Evolutionary conservation across 2,797 vertebrate species (phyloP).

Genomic region (Phyllotis vaccarum): DNA sequence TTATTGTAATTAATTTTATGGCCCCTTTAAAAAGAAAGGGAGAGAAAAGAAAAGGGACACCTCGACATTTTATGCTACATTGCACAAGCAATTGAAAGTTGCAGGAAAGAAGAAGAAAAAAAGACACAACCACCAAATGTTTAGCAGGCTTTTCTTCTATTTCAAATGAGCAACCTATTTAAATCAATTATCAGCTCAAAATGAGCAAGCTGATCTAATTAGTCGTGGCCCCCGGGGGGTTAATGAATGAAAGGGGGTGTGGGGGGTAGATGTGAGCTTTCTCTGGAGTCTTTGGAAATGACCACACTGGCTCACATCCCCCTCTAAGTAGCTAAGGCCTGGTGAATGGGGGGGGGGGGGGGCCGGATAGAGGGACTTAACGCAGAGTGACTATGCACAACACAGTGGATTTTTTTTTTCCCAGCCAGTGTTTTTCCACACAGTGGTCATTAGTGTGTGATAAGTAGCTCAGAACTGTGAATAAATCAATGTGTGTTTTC

Average conservation of each 20-base stretch:
- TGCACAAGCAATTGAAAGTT: conserved; percentile 95
- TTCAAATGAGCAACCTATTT: conserved; percentile 92
- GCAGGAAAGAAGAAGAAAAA: conserved; percentile 89
- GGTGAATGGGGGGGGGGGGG: conserved; percentile 65
- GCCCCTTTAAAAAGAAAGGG: conserved; percentile 89
- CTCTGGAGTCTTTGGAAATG: conserved; percentile 86
- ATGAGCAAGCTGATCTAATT: conserved; percentile 93
- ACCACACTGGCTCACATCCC: conserved; percentile 88
- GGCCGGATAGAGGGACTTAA: conserved; percentile 36
- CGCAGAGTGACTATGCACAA: conserved; percentile 73
- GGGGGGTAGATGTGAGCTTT: conserved; percentile 87
- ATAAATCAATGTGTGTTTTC: conserved; percentile 86
- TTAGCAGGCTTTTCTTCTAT: conserved; percentile 93
- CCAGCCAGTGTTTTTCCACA: conserved; percentile 74
- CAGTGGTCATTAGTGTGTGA: conserved; percentile 82
- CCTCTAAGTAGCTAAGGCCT: conserved; percentile 82
- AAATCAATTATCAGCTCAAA: conserved; percentile 94
- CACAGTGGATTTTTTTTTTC: conserved; percentile 1
- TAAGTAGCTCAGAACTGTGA: conserved; percentile 86
- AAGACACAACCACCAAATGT: conserved; percentile 92
- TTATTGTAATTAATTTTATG: conserved; percentile 92
- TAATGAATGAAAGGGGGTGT: conserved; percentile 90
- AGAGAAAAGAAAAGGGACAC: conserved; percentile 88
- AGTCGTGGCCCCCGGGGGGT: conserved; percentile 90
- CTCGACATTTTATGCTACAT: conserved; percentile 92